Evolutionary conservation across 53 echinoderm and acorn worm genomes (phyloP), one percentile per base, ranked within the genome.

Genomic region (Actinopyga echinites): DNA sequence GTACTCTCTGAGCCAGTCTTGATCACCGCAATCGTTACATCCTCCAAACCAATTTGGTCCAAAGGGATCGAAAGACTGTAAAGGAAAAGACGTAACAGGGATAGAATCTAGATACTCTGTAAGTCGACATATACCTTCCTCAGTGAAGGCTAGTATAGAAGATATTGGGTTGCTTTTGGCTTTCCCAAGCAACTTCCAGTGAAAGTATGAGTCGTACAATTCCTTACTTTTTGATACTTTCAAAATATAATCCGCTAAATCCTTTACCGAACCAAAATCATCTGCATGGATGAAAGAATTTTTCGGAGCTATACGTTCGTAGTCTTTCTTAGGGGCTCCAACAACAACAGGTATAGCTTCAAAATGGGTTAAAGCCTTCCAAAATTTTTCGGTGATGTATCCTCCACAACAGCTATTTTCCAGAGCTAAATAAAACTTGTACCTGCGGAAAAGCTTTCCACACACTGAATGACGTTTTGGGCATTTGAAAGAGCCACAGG

Each of bases 331-430:
- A 0, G 40, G 40, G 9, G 73, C 73, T 5, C 73, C 73, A 5
- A 71, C 24, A 5, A 71, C 73, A 43, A 71, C 10, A 3, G 73
- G 73, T 31, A 91, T 84, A 12, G 79, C 87, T 6, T 69, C 79
- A 43, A 83, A 83, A 37, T 33, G 30, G 21, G 17, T 37, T n/a
- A 71, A 40, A 43, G 42, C 42, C 24, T 71, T 71, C 73, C 73
- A 71, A 43, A 71, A 71, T 6, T 71, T 38, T 43, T 71, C 73
- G 20, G 73, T n/a, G n/a, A n/a, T n/a, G n/a, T n/a, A n/a, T n/a
- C n/a, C n/a, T n/a, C n/a, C n/a, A n/a, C n/a, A n/a, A n/a, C n/a
- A n/a, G n/a, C n/a, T n/a, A n/a, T n/a, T n/a, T n/a, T n/a, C n/a
- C n/a, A n/a, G n/a, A n/a, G 73, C 73, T 37, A 71, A 71, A 22